Conservation (phyloP, 2,113 vertebrate species). For the Meriones unguiculatus region DNA sequence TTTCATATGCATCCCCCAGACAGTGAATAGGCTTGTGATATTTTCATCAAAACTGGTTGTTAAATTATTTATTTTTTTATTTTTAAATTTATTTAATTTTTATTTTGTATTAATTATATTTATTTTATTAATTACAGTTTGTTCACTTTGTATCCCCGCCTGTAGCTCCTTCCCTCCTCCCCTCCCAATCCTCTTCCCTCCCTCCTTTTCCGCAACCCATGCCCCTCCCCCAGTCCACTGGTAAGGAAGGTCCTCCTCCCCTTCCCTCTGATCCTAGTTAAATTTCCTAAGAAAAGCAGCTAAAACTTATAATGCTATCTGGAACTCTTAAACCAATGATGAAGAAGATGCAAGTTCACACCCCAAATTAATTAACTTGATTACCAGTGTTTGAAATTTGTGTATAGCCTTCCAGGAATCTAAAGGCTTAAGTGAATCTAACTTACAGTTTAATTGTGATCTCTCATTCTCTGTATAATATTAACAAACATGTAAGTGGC, state of each 20-base stretch:
- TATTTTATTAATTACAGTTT: no score
- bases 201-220: no score
- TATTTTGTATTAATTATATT: no score
- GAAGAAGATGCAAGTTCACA: slow-evolving; percentile 84
- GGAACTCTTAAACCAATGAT: slow-evolving; percentile 86
- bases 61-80: slow-evolving; percentile 87
- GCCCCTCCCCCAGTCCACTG: no score
- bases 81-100: no score
- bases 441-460: slow-evolving; percentile 78
- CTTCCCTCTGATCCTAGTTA: no score
- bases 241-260: no score
- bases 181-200: no score
- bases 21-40: slow-evolving; percentile 85
- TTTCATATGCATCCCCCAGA: slow-evolving; percentile 83
- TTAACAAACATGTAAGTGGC: background rate
- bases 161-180: no score
- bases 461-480: slow-evolving; percentile 76
- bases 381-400: slow-evolving; percentile 82
- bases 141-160: no score
- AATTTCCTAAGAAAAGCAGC: slow-evolving; percentile 85
- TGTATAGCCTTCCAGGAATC: slow-evolving; percentile 85
- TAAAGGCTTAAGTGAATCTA: slow-evolving; percentile 79
- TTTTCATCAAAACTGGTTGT: slow-evolving; percentile 86
- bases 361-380: slow-evolving; percentile 86
- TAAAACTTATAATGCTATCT: slow-evolving; percentile 86